A percentile compares a stretch with the other conserved stretches of the same genome.
Evolutionary conservation across 2,888 invertebrate species (phyloP).

Genomic region (Amiota communis): DNA sequence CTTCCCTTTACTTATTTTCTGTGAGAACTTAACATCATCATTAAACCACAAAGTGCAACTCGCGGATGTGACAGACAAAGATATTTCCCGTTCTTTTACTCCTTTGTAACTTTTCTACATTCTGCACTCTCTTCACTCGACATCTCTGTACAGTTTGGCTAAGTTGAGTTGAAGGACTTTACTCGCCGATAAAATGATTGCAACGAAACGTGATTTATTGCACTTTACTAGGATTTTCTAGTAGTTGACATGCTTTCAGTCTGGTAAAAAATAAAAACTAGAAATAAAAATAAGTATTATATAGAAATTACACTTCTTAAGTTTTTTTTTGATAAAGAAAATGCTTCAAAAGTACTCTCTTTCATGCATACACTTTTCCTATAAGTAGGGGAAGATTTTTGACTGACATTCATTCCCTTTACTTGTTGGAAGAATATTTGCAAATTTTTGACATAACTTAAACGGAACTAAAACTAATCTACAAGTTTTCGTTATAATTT

Average conservation of each 20-base stretch:
- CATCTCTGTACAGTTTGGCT: not conserved
- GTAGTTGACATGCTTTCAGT: not conserved
- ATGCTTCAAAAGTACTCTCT: constrained; percentile 10
- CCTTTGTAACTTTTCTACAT: not conserved
- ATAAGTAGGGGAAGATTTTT: too few relatives aligned
- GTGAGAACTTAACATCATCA: constrained; percentile 8
- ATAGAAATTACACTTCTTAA: constrained; percentile 28
- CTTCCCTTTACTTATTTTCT: not conserved
- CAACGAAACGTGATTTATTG: constrained; percentile 62
- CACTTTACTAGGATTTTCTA: constrained; percentile 54
- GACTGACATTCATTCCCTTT: too few relatives aligned
- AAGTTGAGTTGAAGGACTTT: constrained; percentile 37
- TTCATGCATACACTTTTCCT: not conserved
- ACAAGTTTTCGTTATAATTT: constrained; percentile 17
- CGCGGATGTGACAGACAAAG: constrained; percentile 7
- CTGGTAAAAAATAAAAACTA: constrained; percentile 39
- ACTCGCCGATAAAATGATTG: constrained; percentile 50
- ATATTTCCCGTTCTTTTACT: not conserved
- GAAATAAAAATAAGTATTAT: constrained; percentile 22
- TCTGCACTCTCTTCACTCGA: constrained; percentile 13
- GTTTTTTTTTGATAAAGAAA: not conserved
- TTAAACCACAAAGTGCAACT: constrained; percentile 27
- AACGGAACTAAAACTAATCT: constrained; percentile 1
- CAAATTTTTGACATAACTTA: constrained; percentile 19
- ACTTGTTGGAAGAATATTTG: not conserved